phyloP scores from a whole-genome alignment of 2,888 invertebrate genomes.

The Cecidostiba fungosa region DNA sequence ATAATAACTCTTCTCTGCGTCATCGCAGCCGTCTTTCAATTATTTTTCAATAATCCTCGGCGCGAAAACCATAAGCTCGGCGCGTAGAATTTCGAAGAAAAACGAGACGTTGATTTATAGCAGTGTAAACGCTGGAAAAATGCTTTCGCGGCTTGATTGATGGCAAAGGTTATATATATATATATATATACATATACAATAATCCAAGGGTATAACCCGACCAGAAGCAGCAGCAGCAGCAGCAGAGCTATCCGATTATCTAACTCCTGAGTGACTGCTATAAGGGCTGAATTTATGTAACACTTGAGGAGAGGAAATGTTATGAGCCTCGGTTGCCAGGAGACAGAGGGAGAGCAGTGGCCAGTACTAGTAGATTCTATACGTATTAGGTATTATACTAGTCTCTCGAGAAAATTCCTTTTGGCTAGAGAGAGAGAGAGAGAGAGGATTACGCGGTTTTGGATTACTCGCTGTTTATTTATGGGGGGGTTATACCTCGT shows the following conservation, averaged over 20 bases:
- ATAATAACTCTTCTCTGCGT: too few species aligned
- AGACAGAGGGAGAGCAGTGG: slow-evolving; percentile 16
- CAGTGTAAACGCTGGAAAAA: slow-evolving; percentile 2
- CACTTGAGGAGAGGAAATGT: slow-evolving; percentile 51
- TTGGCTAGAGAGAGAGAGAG: neutral
- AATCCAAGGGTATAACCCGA: neutral
- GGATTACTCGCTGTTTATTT: neutral
- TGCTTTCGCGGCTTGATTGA: slow-evolving; percentile 6
- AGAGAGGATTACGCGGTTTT: neutral
- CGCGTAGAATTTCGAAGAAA: too few species aligned
- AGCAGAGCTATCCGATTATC: slow-evolving; percentile 18
- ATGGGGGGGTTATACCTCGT: neutral
- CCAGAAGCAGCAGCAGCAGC: neutral
- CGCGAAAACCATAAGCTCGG: neutral
- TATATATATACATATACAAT: neutral
- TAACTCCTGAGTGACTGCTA: slow-evolving; percentile 19
- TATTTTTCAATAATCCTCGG: neutral
- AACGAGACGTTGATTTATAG: slow-evolving; percentile 38
- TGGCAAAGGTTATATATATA: neutral
- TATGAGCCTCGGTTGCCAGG: slow-evolving; percentile 62
- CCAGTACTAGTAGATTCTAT: too few species aligned
- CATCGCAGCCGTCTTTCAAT: neutral
- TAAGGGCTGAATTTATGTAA: slow-evolving; percentile 35
- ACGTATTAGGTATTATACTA: too few species aligned
- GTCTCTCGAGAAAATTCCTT: slow-evolving; percentile 42